Percentiles rank a stretch among this genome's conserved stretches.
Evolutionary conservation across 53 echinoderm and acorn worm species (phyloP).

Genomic region (Echinarachnius parma): DNA sequence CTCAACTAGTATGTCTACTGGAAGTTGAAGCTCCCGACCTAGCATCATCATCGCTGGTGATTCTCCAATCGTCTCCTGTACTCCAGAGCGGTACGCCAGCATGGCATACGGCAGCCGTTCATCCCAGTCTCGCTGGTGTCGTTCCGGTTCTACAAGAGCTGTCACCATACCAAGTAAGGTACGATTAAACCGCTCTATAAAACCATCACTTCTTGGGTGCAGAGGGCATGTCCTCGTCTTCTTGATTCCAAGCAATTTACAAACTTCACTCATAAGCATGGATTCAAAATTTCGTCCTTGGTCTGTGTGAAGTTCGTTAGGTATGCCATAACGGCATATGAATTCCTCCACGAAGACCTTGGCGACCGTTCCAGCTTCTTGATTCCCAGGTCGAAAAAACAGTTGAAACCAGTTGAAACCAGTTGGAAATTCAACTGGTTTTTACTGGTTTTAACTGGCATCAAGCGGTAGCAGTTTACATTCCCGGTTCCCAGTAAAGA

Average conservation of each 20-base stretch:
- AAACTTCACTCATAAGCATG: neutral
- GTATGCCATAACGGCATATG: conserved; percentile 9
- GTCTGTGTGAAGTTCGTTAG: conserved; percentile 8
- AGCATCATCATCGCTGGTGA: conserved; percentile 21
- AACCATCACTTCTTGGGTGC: conserved; percentile 26
- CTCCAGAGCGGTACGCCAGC: neutral
- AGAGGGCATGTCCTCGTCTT: conserved; percentile 17
- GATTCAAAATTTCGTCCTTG: conserved; percentile 19
- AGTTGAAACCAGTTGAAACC: too few relatives aligned
- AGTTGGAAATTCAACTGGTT: too few relatives aligned
- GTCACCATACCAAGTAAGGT: neutral
- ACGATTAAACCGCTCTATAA: conserved; percentile 31
- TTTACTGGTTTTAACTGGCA: too few relatives aligned
- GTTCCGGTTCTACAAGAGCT: neutral
- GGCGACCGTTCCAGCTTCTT: conserved; percentile 15
- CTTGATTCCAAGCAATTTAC: neutral
- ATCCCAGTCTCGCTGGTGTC: conserved; percentile 21
- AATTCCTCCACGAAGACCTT: neutral
- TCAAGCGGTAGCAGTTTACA: too few relatives aligned
- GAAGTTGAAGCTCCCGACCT: conserved; percentile 1
- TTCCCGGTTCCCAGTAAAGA: too few relatives aligned
- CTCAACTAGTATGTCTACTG: neutral
- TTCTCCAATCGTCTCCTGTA: conserved; percentile 27
- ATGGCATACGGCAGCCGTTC: neutral
- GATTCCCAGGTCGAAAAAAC: too few relatives aligned